Evolutionary conservation across 2,797 vertebrate genomes (phyloP).

Genomic region (Parotocinclus haroldoi): DNA sequence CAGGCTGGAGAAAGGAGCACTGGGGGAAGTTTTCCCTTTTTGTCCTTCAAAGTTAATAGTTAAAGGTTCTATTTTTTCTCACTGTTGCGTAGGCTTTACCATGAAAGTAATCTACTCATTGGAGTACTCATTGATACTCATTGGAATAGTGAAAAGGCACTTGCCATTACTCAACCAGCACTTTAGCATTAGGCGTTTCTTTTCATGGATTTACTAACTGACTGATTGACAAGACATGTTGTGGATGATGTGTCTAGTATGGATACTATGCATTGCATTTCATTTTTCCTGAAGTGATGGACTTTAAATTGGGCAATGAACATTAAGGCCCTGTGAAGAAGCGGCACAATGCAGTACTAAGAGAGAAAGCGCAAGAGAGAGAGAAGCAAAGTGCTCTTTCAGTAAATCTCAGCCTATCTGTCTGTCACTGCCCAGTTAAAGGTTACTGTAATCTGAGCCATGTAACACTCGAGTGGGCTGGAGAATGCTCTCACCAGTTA

Average conservation of each 20-base stretch:
- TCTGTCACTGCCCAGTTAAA: slow-evolving; percentile 55
- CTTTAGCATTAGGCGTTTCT: slow-evolving; percentile 10
- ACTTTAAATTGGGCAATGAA: slow-evolving; percentile 41
- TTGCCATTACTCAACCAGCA: slow-evolving; percentile 18
- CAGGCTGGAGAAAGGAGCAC: slow-evolving; percentile 69
- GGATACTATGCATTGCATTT: slow-evolving; percentile 39
- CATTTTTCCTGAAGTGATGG: slow-evolving; percentile 37
- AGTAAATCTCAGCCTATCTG: slow-evolving; percentile 49
- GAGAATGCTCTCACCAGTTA: slow-evolving; percentile 51
- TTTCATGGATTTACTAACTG: slow-evolving; percentile 34
- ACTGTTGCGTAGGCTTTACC: slow-evolving; percentile 24
- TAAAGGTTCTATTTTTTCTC: slow-evolving; percentile 61
- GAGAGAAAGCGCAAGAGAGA: slow-evolving; percentile 18
- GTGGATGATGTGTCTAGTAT: slow-evolving; percentile 39
- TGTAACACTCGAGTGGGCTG: slow-evolving; percentile 53
- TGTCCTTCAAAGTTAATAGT: slow-evolving; percentile 91
- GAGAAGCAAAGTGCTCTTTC: slow-evolving; percentile 43
- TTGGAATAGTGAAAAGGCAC: neutral
- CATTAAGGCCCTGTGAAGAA: slow-evolving; percentile 48
- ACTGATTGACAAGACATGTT: slow-evolving; percentile 19
- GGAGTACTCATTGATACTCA: too few relatives aligned
- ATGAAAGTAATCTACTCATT: slow-evolving; percentile 10
- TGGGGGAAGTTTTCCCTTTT: slow-evolving; percentile 84
- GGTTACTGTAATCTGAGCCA: slow-evolving; percentile 58
- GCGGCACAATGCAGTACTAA: slow-evolving; percentile 48